Evolutionary conservation across 2,797 vertebrate species (phyloP), one percentile per base, ranked within the genome.

Genomic region (Siniperca scherzeri): DNA sequence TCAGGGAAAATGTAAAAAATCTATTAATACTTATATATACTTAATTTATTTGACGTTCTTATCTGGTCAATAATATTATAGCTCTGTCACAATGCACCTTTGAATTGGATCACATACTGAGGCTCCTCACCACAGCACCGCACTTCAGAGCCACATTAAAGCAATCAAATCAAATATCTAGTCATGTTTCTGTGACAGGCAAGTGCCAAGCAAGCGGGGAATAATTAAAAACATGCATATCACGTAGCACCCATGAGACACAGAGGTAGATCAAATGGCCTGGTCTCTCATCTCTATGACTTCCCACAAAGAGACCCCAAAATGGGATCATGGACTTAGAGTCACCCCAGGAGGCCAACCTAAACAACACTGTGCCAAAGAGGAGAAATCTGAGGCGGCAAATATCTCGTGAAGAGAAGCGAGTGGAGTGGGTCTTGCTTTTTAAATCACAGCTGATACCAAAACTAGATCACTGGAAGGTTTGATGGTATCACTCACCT

Each of bases 201-300:
- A 48, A 81, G 80, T 79, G 66, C 40, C 48, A 77, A 82, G 66
- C 40, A 70, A 70, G 75, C 30, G 12, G 67, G 53, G 73, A 87
- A 84, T 93, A 87, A 93, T 94, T 88, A 70, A 91, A 91, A 89
- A 84, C 88, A 89, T 64, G 66, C 82, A 65, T 81, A 85, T 92
- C 86, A 87, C 53, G n/a, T 89, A 69, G 78, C 83, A 82, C 87
- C 82, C 77, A 7, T 48, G 87, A 85, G 90, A 91, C 83, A 67
- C 75, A 33, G 53, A 60, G 70, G 74, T 76, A 62, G 90, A 87
- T 90, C 78, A 75, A 81, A 87, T 92, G 68, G 60, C 86, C 70
- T 33, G 17, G 55, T 82, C 84, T 85, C 70, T 89, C 85, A 78
- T 90, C 83, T 78, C 74, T 82, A 82, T 77, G 70, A 87, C 91